phyloP scores from a whole-genome alignment of 2,888 invertebrate species.

The Tanypteryx hageni region DNA sequence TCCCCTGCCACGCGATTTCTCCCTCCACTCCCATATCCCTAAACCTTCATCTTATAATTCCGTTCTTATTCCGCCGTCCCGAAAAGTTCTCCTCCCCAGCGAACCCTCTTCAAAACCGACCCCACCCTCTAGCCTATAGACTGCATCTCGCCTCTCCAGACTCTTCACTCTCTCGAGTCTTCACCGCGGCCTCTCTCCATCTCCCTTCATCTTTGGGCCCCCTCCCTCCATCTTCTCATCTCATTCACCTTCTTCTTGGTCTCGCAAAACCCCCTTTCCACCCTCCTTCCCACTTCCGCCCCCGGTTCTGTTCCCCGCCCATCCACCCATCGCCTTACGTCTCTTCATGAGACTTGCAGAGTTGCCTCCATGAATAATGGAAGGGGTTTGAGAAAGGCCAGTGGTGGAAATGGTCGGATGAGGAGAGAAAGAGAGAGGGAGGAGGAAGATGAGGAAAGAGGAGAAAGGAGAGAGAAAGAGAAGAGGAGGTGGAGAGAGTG shows the following conservation, averaged over 20 bases:
- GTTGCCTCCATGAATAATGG: slow-evolving; percentile 62
- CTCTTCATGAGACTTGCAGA: slow-evolving; percentile 61
- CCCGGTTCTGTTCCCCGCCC: neutral
- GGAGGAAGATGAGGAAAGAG: neutral
- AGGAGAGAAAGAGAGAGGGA: neutral
- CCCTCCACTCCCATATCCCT: neutral
- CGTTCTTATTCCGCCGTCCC: neutral
- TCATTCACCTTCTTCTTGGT: neutral
- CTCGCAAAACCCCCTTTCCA: neutral
- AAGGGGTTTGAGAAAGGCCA: slow-evolving; percentile 33
- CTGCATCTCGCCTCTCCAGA: neutral
- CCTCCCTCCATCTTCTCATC: neutral
- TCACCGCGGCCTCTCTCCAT: no score
- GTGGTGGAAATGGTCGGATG: neutral
- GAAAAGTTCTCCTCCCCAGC: neutral
- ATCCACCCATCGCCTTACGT: neutral
- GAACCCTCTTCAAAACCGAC: neutral
- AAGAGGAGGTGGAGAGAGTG: neutral
- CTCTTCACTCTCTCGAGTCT: no score
- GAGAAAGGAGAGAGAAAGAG: neutral
- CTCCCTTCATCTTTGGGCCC: neutral
- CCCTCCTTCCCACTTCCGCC: neutral
- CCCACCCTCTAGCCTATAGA: no score
- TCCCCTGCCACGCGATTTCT: neutral
- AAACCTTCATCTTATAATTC: neutral